Evolutionary conservation across 2,113 vertebrate species (phyloP).

Genomic region (Chunga burmeisteri): DNA sequence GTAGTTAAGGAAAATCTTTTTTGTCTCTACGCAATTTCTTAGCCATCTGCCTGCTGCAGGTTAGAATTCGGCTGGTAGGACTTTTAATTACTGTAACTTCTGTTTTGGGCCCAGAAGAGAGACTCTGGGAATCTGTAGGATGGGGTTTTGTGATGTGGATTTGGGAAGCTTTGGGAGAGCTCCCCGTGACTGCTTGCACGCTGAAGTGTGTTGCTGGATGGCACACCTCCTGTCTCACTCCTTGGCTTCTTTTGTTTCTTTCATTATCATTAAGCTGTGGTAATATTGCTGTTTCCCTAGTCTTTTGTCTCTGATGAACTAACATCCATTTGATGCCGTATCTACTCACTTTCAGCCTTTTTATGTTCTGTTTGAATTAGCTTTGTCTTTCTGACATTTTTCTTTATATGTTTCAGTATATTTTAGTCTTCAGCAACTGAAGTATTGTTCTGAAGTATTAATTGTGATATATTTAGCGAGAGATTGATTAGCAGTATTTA

Average conservation of each 20-base stretch:
- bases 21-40: neutral
- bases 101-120: neutral
- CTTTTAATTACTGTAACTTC: neutral
- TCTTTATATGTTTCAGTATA: neutral
- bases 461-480: neutral
- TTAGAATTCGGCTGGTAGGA: neutral
- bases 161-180: neutral
- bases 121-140: neutral
- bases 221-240: neutral
- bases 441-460: neutral
- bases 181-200: neutral
- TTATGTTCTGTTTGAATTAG: neutral
- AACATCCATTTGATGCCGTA: neutral
- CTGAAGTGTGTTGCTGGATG: neutral
- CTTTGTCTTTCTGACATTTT: neutral
- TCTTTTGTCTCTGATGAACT: neutral
- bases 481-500: neutral
- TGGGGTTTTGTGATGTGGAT: neutral
- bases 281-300: neutral
- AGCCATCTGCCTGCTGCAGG: neutral
- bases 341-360: neutral
- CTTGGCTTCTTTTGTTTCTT: neutral
- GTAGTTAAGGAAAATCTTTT: neutral
- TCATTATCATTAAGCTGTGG: neutral
- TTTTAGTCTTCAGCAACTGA: neutral